phyloP scores from a whole-genome alignment of 2,797 vertebrate genomes.

The Sebastiscus tertius region DNA sequence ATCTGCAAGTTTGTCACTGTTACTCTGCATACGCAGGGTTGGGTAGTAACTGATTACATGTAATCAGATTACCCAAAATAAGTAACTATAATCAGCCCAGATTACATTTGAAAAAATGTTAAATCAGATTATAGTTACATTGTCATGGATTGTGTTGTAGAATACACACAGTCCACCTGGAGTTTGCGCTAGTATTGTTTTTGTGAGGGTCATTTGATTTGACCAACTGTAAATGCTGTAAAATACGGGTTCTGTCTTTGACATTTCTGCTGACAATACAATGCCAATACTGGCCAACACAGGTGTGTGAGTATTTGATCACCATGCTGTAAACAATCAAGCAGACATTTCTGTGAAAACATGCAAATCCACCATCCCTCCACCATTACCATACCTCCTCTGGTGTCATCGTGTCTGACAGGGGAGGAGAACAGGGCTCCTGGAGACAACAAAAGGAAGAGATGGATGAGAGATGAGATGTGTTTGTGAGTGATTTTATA shows the following conservation, averaged over 20 bases:
- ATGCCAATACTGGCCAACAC: neutral
- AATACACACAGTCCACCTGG: too few relatives aligned
- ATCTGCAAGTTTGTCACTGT: neutral
- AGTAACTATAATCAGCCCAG: neutral
- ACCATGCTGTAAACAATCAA: neutral
- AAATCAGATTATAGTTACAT: neutral
- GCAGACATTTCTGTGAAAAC: neutral
- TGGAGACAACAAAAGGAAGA: slow-evolving; percentile 60
- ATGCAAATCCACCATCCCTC: neutral
- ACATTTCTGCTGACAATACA: neutral
- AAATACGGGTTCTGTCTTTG: neutral
- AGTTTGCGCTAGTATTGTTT: too few relatives aligned
- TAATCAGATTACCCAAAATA: neutral
- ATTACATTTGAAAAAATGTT: neutral
- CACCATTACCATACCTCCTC: slow-evolving; percentile 62
- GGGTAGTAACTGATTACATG: neutral
- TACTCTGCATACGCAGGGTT: neutral
- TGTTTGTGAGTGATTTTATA: neutral
- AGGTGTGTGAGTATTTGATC: neutral
- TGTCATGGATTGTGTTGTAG: neutral
- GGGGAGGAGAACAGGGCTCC: slow-evolving; percentile 76
- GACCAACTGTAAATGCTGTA: too few relatives aligned
- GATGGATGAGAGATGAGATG: neutral
- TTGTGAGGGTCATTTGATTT: too few relatives aligned
- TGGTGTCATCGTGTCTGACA: slow-evolving; percentile 85